A percentile compares a stretch with the other conserved stretches of the same genome.
phyloP scores from a whole-genome alignment of 2,797 vertebrate species.

The Crenichthys baileyi region DNA sequence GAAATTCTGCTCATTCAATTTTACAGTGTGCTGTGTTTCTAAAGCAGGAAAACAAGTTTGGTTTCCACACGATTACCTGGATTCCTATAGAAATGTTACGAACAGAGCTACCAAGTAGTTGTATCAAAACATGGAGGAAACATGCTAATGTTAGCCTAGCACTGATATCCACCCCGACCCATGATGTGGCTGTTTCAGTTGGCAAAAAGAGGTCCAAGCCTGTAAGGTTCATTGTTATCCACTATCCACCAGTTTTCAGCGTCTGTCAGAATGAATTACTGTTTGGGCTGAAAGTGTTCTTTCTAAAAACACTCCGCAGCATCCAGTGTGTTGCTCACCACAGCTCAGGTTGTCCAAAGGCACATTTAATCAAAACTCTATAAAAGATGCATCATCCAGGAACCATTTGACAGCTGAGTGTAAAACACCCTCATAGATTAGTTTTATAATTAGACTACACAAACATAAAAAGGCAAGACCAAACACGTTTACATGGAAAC shows the following conservation, averaged over 20 bases:
- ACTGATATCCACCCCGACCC: neutral
- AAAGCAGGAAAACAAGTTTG: too few relatives aligned
- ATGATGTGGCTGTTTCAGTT: neutral
- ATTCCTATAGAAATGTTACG: too few relatives aligned
- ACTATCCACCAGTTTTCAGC: neutral
- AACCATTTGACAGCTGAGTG: neutral
- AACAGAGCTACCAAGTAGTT: too few relatives aligned
- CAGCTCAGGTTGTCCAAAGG: neutral
- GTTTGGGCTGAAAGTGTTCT: neutral
- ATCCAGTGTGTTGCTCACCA: neutral
- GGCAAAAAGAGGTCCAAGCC: too few relatives aligned
- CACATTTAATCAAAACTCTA: neutral
- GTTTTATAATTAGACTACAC: neutral
- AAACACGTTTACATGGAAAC: neutral
- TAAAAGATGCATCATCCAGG: neutral
- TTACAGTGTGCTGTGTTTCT: too few relatives aligned
- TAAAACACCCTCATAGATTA: neutral
- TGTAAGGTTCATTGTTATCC: neutral
- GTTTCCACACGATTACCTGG: too few relatives aligned
- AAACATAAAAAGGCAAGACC: neutral
- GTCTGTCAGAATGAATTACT: neutral
- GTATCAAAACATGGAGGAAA: too few relatives aligned
- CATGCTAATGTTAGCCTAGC: too few relatives aligned
- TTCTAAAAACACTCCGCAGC: neutral
- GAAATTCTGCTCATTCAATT: too few relatives aligned